Base-by-base conservation (phyloP, 2,113 vertebrate genomes). In the Sigmodon hispidus region DNA sequence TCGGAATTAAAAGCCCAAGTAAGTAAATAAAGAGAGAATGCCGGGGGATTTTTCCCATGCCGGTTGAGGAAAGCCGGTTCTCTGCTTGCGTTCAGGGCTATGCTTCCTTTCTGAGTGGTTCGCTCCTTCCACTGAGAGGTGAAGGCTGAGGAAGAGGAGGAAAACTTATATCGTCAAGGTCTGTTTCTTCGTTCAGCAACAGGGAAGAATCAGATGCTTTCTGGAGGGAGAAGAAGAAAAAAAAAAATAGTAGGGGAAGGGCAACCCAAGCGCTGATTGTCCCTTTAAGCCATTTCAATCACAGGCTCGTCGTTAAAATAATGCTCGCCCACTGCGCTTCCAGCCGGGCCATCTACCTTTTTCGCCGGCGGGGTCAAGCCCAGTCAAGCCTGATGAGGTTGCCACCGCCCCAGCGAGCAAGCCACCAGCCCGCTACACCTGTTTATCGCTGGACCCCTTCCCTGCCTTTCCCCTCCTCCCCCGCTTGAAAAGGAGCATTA, bases 301-400 rank as follows among this genome's bases (percentile, higher is more conserved):
- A 98, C 97, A 97, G 95, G 94, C 98, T 97, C 97, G 95, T 97
- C 92, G 98, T 98, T 98, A 98, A 98, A 98, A 98, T 98, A 98
- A 98, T 98, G 98, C 98, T 99, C 98, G 98, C 98, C 98, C 98
- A 98, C 98, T 98, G 98, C 94, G 98, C 97, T 96, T 97, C 98
- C 98, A 97, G 95, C 98, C 95, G 98, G 96, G 98, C 98, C 98
- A 98, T 98, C 98, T 98, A 98, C 98, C 98, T 98, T 98, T 98
- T 97, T 97, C 96, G 97, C 97, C 90, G 96, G 98, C 98, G 98
- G 98, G 98, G 98, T 98, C 98, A 97, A 67, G 50, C 98, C 98
- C 98, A 98, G 98, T 97, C 98, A 97, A 98, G 98, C 98, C 98
- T 98, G 98, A 99, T 98, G 98, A 98, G 98, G 98, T 98, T 96